Evolutionary conservation across 2,797 vertebrate genomes (phyloP), one percentile per base, ranked within the genome.

Genomic region (Sebastes wilsoni): DNA sequence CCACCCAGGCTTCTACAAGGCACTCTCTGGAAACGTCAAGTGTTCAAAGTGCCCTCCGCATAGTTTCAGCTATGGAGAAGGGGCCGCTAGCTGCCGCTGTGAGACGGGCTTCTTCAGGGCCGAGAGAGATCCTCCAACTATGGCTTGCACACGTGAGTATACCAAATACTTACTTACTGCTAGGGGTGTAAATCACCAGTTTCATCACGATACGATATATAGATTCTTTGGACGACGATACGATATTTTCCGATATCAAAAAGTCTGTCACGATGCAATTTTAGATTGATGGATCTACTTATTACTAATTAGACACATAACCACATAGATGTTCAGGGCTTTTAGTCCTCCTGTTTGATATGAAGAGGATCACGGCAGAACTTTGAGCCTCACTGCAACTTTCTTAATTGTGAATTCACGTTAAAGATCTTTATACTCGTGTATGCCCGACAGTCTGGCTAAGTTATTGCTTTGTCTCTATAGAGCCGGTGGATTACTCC

Each of bases 41-140:
- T 99, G 98, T 75, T 97, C 97, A 87, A 98, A 99, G 90, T 99
- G 98, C 72, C 98, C 98, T 78, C 97, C 97, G 11, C 97, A 98
- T 75, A 98, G 97, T 77, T 95, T 96, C 89, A 98, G 97, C 81
- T 96, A 97, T 0, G 65, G 89, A 27, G 97, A 98, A 91, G 97
- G 97, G 11, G 96, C 97, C 23, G 92, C 96, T 12, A 86, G 97
- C 69, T 99, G 98, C 88, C 96, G 95, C 76, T 99, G 98, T 93
- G 97, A 98, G 89, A 97, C 97, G 25, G 95, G 96, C 71, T 98
- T 97, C 92, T 99, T 96, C 96, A 95, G 98, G 85, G 96, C 98
- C 30, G 96, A 97, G 77, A 98, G 98, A 92, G 98, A 99, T 83
- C 98, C 98, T 27, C 96, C 97, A 52, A 97, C 97, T 7, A 99